Evolutionary conservation across 2,113 vertebrate genomes (phyloP).

Genomic region (Pangasianodon gigas): DNA sequence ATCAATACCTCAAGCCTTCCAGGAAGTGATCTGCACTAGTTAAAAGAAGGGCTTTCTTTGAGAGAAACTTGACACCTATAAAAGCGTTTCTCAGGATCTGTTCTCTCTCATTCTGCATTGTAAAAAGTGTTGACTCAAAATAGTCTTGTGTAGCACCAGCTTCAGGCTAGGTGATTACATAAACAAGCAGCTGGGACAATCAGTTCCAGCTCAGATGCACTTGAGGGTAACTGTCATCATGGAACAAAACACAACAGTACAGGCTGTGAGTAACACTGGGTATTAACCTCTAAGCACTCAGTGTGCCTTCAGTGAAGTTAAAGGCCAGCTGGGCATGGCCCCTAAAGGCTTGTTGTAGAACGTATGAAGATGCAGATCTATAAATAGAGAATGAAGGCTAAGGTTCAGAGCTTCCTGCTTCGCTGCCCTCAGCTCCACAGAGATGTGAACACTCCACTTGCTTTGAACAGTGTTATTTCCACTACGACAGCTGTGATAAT

Average conservation of each 20-base stretch:
- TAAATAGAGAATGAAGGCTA: background rate
- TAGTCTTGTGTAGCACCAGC: conserved; percentile 15
- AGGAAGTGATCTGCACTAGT: conserved; percentile 3
- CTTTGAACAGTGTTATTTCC: conserved; percentile 2
- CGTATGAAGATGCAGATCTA: background rate
- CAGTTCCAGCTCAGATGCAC: conserved; percentile 35
- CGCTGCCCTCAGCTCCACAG: background rate
- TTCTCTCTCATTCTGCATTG: conserved; percentile 24
- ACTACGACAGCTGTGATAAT: background rate
- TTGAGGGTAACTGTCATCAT: conserved; percentile 27
- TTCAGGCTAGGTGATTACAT: conserved; percentile 44
- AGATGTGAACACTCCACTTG: background rate
- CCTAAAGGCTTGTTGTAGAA: background rate
- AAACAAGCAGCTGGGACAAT: conserved; percentile 45
- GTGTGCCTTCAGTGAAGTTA: background rate
- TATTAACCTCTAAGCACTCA: background rate
- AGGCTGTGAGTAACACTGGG: background rate
- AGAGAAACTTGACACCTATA: conserved; percentile 24
- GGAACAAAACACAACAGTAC: conserved; percentile 28
- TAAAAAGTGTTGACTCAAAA: conserved; percentile 44
- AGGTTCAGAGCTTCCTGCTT: background rate
- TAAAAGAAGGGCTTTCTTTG: conserved; percentile 1
- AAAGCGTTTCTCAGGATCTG: conserved; percentile 22
- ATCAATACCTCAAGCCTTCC: conserved; percentile 22
- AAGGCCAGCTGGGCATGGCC: background rate